These are phyloP conservation scores for Poecilia gillii DNA, from an alignment of 2,797 vertebrate genomes.

Conservation along the genomic window DNA sequence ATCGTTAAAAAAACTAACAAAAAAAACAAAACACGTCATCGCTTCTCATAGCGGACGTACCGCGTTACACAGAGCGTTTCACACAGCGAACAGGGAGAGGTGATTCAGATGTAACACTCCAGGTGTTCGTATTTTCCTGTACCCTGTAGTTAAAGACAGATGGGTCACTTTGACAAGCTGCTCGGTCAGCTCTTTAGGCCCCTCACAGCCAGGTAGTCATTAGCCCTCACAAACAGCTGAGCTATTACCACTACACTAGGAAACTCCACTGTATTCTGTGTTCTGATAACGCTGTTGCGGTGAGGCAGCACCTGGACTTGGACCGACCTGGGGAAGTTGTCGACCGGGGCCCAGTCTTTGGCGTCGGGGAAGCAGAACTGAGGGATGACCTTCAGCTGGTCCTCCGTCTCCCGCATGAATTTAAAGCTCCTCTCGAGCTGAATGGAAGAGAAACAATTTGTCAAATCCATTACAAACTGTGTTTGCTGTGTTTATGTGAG, in stretches of 20 bases:
- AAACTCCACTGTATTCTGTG: constrained; percentile 43
- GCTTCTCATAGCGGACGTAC: constrained; percentile 45
- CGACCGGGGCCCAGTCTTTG: constrained; percentile 96
- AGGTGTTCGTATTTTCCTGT: constrained; percentile 35
- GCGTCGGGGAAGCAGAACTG: constrained; percentile 99
- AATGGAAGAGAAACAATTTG: neutral
- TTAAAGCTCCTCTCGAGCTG: constrained; percentile 97
- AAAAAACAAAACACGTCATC: constrained; percentile 17
- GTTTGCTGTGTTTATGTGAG: neutral
- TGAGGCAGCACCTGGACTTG: constrained; percentile 7
- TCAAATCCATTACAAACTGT: neutral
- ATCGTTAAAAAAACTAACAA: neutral
- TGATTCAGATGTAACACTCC: constrained; percentile 30
- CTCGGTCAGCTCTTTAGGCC: constrained; percentile 34
- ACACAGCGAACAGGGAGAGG: constrained; percentile 19
- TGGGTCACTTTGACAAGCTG: constrained; percentile 20
- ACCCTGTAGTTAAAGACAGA: constrained; percentile 24
- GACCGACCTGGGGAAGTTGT: constrained; percentile 82
- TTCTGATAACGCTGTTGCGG: constrained; percentile 11
- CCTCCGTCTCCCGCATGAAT: constrained; percentile 96
- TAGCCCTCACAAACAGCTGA: constrained; percentile 42
- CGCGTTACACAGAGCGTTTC: constrained; percentile 1
- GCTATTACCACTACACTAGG: constrained; percentile 32
- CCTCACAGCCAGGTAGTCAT: constrained; percentile 39
- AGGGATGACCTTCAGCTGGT: constrained; percentile 97